phyloP scores from a whole-genome alignment of 2,888 invertebrate genomes.

The Drosophila formosana region DNA sequence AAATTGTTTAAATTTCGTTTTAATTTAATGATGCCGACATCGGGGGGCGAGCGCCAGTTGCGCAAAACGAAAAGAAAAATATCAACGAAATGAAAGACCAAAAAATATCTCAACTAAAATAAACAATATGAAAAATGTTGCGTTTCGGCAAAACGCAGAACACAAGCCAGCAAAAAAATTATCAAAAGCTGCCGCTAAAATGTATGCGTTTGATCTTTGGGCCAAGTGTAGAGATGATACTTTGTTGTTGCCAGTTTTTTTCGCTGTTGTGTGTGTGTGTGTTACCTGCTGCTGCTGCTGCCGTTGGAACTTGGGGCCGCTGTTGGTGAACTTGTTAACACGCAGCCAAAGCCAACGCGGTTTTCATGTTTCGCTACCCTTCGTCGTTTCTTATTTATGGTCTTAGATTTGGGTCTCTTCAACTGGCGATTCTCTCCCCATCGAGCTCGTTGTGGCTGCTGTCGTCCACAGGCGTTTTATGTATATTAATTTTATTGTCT shows the following conservation, averaged over 20 bases:
- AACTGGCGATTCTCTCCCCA: slow-evolving; percentile 28
- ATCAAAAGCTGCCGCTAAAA: slow-evolving; percentile 80
- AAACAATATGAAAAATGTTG: slow-evolving; percentile 76
- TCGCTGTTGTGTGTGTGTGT: slow-evolving; percentile 11
- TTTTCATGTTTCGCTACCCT: slow-evolving; percentile 69
- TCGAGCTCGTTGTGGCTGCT: slow-evolving; percentile 20
- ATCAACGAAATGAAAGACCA: slow-evolving; percentile 11
- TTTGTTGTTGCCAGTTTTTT: slow-evolving; percentile 31
- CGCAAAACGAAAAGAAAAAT: slow-evolving; percentile 36
- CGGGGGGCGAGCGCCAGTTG: slow-evolving; percentile 73
- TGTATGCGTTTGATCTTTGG: slow-evolving; percentile 79
- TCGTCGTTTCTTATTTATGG: slow-evolving; percentile 63
- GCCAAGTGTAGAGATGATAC: slow-evolving; percentile 65
- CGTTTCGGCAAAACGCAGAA: slow-evolving; percentile 51
- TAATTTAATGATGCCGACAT: slow-evolving; percentile 79
- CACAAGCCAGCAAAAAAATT: slow-evolving; percentile 63
- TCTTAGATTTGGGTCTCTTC: slow-evolving; percentile 75
- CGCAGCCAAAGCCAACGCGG: slow-evolving; percentile 64
- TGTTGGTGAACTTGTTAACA: slow-evolving; percentile 78
- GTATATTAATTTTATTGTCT: slow-evolving; percentile 79
- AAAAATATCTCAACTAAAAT: slow-evolving; percentile 51
- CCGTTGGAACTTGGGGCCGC: slow-evolving; percentile 22
- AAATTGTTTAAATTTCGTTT: slow-evolving; percentile 82
- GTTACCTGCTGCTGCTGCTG: slow-evolving; percentile 59
- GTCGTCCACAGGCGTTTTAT: slow-evolving; percentile 57